These are phyloP conservation scores for Charanyca ferruginea DNA, from an alignment of 2,888 invertebrate species.

Conservation along the genomic window DNA sequence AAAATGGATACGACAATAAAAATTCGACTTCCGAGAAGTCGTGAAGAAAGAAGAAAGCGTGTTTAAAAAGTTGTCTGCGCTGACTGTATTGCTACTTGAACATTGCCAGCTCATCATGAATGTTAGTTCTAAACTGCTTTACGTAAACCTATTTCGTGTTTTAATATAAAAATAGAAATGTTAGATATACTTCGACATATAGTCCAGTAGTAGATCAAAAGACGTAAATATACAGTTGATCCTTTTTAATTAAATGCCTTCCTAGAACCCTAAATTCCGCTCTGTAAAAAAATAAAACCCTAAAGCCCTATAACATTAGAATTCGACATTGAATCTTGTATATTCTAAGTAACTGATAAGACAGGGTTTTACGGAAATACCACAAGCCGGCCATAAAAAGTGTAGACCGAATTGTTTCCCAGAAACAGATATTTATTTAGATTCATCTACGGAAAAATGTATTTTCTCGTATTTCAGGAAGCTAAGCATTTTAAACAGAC, in stretches of 20 bases:
- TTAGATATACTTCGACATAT: not conserved
- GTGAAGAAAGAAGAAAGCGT: too few relatives aligned
- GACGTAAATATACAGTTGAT: conserved; percentile 19
- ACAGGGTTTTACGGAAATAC: conserved; percentile 25
- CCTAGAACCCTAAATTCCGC: conserved; percentile 29
- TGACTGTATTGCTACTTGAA: too few relatives aligned
- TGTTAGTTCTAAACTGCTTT: not conserved
- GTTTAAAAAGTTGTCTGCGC: too few relatives aligned
- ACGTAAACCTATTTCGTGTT: not conserved
- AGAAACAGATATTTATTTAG: conserved; percentile 26
- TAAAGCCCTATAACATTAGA: conserved; percentile 26
- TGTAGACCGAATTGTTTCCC: conserved; percentile 15
- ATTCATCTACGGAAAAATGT: not conserved
- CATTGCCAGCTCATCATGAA: not conserved
- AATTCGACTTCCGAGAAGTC: too few relatives aligned
- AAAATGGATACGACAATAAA: too few relatives aligned
- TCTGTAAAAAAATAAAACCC: conserved; percentile 24
- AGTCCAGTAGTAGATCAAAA: not conserved
- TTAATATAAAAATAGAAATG: not conserved
- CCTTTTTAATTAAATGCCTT: conserved; percentile 33
- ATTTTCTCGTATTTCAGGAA: conserved; percentile 10
- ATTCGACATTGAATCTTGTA: conserved; percentile 32
- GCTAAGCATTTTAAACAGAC: not conserved
- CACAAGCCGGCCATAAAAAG: conserved; percentile 9
- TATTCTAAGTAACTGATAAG: conserved; percentile 36